Evolutionary conservation across 2,888 invertebrate species (phyloP).

Genomic region (Morinoia aosen): DNA sequence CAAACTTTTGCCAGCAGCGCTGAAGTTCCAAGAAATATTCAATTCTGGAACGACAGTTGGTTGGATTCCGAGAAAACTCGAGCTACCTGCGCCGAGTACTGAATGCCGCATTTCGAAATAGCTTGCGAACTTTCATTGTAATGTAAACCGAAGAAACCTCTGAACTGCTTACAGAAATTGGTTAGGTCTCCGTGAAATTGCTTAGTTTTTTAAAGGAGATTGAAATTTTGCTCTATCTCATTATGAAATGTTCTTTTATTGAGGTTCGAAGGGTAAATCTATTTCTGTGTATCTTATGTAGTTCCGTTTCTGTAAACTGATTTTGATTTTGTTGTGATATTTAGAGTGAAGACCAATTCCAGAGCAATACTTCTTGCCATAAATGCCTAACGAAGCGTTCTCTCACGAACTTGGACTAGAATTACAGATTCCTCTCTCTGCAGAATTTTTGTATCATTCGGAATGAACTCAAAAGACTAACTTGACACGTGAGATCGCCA

Average conservation of each 20-base stretch:
- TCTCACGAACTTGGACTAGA: too few species aligned
- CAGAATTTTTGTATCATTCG: not conserved
- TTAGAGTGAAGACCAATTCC: not conserved
- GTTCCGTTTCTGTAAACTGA: not conserved
- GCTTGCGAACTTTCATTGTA: not conserved
- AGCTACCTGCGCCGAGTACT: not conserved
- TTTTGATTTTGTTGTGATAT: not conserved
- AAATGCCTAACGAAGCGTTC: too few species aligned
- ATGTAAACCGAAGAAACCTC: not conserved
- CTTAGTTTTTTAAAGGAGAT: too few species aligned
- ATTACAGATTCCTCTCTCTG: too few species aligned
- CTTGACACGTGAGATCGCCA: not conserved
- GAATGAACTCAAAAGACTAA: not conserved
- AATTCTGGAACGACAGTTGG: not conserved
- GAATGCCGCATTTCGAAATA: not conserved
- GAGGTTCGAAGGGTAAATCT: too few species aligned
- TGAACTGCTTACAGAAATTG: not conserved
- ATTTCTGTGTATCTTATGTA: not conserved
- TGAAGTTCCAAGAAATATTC: not conserved
- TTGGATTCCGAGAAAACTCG: not conserved
- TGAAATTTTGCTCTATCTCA: too few species aligned
- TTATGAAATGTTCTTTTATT: too few species aligned
- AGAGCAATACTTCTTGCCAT: too few species aligned
- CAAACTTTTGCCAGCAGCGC: not conserved
- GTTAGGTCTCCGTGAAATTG: not conserved